These are phyloP conservation scores for Scaptodrosophila lebanonensis DNA, from an alignment of 1,140 invertebrate species.

Conservation along the genomic window DNA sequence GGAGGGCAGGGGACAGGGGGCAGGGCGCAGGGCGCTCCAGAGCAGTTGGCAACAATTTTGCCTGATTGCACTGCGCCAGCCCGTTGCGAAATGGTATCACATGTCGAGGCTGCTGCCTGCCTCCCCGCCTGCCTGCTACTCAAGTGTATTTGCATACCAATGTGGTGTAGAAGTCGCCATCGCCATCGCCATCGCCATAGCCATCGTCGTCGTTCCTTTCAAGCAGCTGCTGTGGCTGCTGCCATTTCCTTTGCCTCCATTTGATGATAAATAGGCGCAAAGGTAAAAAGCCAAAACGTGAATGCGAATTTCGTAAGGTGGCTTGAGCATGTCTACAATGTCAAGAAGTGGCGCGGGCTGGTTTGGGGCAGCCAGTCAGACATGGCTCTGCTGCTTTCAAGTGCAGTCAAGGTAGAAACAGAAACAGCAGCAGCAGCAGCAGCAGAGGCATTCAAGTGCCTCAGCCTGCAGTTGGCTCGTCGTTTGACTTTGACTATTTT, in stretches of 20 bases:
- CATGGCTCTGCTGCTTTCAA: constrained; percentile 13
- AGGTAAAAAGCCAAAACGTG: constrained; percentile 74
- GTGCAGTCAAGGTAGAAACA: constrained; percentile 22
- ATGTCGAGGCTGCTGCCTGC: constrained; percentile 48
- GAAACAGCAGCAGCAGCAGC: constrained; percentile 18
- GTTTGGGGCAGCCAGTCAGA: background rate
- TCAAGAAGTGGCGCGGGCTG: background rate
- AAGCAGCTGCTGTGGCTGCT: constrained; percentile 43
- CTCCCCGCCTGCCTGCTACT: constrained; percentile 32
- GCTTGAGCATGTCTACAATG: constrained; percentile 29
- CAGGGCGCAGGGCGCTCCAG: no score
- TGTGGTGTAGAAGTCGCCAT: no score
- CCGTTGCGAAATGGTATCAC: constrained; percentile 61
- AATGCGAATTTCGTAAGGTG: constrained; percentile 63
- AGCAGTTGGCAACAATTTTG: constrained; percentile 68
- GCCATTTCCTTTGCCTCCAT: constrained; percentile 39
- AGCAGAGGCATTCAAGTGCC: constrained; percentile 35
- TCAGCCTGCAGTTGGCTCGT: background rate
- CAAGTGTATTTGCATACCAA: constrained; percentile 63
- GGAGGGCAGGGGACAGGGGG: background rate
- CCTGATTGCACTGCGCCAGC: constrained; percentile 53
- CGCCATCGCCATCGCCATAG: no score
- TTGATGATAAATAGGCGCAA: constrained; percentile 75
- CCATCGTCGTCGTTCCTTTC: constrained; percentile 28
- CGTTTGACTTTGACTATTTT: constrained; percentile 17